A percentile compares a stretch with the other conserved stretches of the same genome.
These are phyloP conservation scores for Drosophila lacertosa DNA, from an alignment of 1,140 invertebrate genomes.

Conservation along the genomic window DNA sequence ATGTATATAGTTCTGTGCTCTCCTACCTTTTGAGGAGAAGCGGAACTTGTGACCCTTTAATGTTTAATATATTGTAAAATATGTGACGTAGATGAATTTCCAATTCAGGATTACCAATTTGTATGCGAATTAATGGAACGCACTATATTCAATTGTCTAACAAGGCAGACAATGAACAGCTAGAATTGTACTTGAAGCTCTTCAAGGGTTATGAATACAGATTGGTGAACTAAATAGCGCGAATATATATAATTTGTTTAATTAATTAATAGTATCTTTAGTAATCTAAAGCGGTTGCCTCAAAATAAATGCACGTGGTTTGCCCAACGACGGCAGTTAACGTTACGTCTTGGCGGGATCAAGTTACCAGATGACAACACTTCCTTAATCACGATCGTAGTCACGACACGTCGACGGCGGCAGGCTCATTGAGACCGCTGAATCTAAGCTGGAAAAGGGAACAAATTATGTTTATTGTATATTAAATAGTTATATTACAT, in stretches of 20 bases:
- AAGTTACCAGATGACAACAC: constrained; percentile 53
- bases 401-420: constrained; percentile 79
- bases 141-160: constrained; percentile 84
- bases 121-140: constrained; percentile 54
- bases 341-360: constrained; percentile 71
- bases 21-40: constrained; percentile 65
- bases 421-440: constrained; percentile 83
- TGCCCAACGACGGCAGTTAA: constrained; percentile 54
- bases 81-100: constrained; percentile 19
- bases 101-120: constrained; percentile 2
- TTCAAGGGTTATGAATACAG: constrained; percentile 46
- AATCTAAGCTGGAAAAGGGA: constrained; percentile 68
- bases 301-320: constrained; percentile 45
- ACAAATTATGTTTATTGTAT: too few relatives aligned
- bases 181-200: constrained; percentile 40
- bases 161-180: constrained; percentile 82
- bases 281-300: constrained; percentile 16
- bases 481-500: too few relatives aligned
- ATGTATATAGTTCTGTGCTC: constrained; percentile 69
- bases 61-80: constrained; percentile 32
- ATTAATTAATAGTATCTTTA: neutral
- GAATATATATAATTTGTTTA: neutral
- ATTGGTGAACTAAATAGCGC: constrained; percentile 15
- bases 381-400: constrained; percentile 73
- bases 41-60: constrained; percentile 78